Evolutionary conservation across 2,113 vertebrate species (phyloP), one percentile per base, ranked within the genome.

Genomic region (Ammodytes dubius): DNA sequence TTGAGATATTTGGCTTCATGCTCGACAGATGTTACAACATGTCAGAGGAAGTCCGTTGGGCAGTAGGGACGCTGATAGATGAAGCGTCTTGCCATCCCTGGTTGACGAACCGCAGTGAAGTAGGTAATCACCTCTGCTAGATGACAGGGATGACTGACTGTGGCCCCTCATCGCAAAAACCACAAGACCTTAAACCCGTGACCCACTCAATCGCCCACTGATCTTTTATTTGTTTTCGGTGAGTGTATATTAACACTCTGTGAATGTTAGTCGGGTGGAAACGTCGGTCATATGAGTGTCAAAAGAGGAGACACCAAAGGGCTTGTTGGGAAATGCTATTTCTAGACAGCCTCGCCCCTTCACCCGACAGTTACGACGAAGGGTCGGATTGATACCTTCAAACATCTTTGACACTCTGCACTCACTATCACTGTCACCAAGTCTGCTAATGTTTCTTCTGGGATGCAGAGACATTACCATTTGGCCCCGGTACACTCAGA

Each of bases 221-320:
- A 83, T 82, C 67, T 90, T 94, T 89, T 84, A 92, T 93, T 90
- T 91, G 75, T 86, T 90, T 91, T 84, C 74, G 35, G 66, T 49
- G 40, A 75, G 67, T 54, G 77, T 74, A 47, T 65, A 85, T 91
- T 89, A 90, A 89, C 88, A 86, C 86, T 73, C 68, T 87, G 82
- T 85, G 77, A 82, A 87, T 72, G 77, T 83, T 75, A 90, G 88
- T 86, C 85, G 77, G 86, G 75, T 89, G 88, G 81, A 88, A 86
- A 80, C 42, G 39, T 74, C 13, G 54, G 77, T 90, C 85, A 90
- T 85, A 71, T 79, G 86, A 89, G 82, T 89, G 90, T 91, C 94
- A 94, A 93, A 86, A 43, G 79, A 93, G 88, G 78, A 86, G 87
- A 88, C 79, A 80, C 91, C 81, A 87, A 89, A 89, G 84, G 27